A percentile compares a stretch with the other conserved stretches of the same genome.
Evolutionary conservation across 2,113 vertebrate species (phyloP).

Genomic region (Thunnus maccoyii): DNA sequence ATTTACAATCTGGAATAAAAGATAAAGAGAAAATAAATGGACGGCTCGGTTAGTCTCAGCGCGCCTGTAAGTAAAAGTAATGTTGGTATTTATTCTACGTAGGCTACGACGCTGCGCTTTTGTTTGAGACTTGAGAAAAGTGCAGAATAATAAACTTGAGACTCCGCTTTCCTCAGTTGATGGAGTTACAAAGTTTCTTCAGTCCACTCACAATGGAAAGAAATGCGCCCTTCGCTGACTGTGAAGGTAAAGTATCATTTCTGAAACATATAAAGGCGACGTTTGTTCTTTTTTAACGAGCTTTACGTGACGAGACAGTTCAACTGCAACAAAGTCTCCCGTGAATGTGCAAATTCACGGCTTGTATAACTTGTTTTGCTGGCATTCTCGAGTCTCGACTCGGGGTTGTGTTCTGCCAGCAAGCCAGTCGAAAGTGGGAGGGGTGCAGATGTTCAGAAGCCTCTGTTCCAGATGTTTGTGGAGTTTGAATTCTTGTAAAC

Average conservation of each 20-base stretch:
- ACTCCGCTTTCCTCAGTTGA: slow-evolving; percentile 71
- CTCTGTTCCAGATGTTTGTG: slow-evolving; percentile 82
- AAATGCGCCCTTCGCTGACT: slow-evolving; percentile 73
- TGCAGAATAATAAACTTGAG: slow-evolving; percentile 52
- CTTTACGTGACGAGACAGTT: not conserved
- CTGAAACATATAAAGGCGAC: not conserved
- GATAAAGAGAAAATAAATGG: slow-evolving; percentile 75
- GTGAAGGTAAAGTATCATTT: slow-evolving; percentile 78
- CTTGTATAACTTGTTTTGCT: slow-evolving; percentile 85
- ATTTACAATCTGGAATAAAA: slow-evolving; percentile 81
- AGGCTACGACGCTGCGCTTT: slow-evolving; percentile 12
- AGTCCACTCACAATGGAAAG: slow-evolving; percentile 76
- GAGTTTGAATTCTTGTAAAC: slow-evolving; percentile 47
- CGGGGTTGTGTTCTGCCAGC: slow-evolving; percentile 77
- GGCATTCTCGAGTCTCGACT: slow-evolving; percentile 73
- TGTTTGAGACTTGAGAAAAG: slow-evolving; percentile 22
- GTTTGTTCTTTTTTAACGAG: slow-evolving; percentile 14
- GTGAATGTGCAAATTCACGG: slow-evolving; percentile 40
- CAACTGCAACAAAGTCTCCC: not conserved
- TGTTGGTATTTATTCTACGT: slow-evolving; percentile 2
- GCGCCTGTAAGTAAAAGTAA: slow-evolving; percentile 2
- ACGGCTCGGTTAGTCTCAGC: slow-evolving; percentile 27
- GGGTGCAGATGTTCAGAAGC: slow-evolving; percentile 84
- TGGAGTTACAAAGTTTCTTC: slow-evolving; percentile 80
- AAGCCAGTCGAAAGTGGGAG: slow-evolving; percentile 83